Evolutionary conservation across 2,888 invertebrate genomes (phyloP), one percentile per base, ranked within the genome.

Genomic region (Bedellia somnulentella): DNA sequence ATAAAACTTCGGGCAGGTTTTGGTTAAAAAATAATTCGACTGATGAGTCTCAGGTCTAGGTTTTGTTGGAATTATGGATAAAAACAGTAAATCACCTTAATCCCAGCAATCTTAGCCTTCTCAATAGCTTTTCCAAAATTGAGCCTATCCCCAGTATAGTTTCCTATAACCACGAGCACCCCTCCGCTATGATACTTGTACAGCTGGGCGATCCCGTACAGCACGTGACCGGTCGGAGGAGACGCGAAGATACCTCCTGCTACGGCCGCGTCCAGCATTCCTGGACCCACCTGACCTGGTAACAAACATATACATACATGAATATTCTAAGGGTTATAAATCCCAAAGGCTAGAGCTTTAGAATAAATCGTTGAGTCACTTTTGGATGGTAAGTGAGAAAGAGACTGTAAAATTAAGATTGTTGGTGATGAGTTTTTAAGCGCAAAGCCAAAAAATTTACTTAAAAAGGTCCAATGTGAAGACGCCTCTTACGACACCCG

Each of bases 121-220:
- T 91, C 89, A 9, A 85, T 79, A 2, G 91, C 91, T 49, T 89
- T 77, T 1, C 89, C 90, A 52, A 92, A 92, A 57, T 88, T 91
- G 10, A 92, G 60, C 35, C 87, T 67, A 45, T 90, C 89, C 0
- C 88, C 87, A 0, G 88, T 86, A 47, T 88, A 89, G 57, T 89
- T 90, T 6, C 84, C 83, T 6, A 89, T 77, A 18, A 90, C 73
- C 0, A 89, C 78, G 5, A 92, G 49, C n/a, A 86, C 79, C 16
- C 89, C 89, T 33, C 78, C 82, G 75, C 42, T 60, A 42, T 79
- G 78, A 31, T 78, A 63, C 37, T 70, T 66, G 13, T 78, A 73
- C 9, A 85, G 63, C 24, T 81, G 78, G 18, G 79, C 56, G 22
- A 90, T 79, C 1, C 82, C 85, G 17, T 83, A 79, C 1, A 83